Conservation (phyloP, 2,888 invertebrate species). For the Nyleta sp. region DNA sequence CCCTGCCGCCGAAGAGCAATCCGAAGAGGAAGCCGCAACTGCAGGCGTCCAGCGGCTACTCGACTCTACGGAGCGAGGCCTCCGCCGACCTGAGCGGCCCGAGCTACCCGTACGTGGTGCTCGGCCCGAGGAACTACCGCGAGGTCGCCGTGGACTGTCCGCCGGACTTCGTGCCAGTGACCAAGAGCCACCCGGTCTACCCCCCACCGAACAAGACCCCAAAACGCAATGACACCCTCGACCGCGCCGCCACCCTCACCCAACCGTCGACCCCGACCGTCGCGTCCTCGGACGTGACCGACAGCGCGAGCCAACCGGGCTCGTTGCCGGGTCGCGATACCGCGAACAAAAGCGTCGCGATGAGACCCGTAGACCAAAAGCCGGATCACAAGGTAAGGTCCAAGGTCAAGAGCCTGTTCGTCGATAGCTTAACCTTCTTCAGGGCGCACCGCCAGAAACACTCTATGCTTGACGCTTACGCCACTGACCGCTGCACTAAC, state of each 20-base stretch:
- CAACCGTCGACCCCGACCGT: constrained; percentile 26
- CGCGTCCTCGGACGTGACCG: constrained; percentile 54
- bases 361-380: constrained; percentile 59
- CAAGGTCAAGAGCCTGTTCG: constrained; percentile 77
- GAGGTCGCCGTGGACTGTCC: constrained; percentile 81
- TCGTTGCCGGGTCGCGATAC: constrained; percentile 49
- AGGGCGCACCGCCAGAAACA: constrained; percentile 62
- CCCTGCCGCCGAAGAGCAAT: constrained; percentile 59
- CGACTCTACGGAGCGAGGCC: constrained; percentile 78
- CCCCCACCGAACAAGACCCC: constrained; percentile 77
- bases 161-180: constrained; percentile 78
- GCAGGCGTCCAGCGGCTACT: constrained; percentile 79
- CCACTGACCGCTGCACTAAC: constrained; percentile 65
- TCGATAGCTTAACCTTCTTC: constrained; percentile 73
- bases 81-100: constrained; percentile 73
- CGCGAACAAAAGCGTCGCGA: constrained; percentile 48
- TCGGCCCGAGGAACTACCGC: constrained; percentile 74
- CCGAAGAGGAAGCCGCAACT: constrained; percentile 74
- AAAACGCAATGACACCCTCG: constrained; percentile 33
- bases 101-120: constrained; percentile 73
- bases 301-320: constrained; percentile 42
- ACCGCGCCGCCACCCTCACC: constrained; percentile 64
- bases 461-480: constrained; percentile 71
- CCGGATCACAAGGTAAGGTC: constrained; percentile 80
- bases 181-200: constrained; percentile 80